phyloP scores from a whole-genome alignment of 2,888 invertebrate species.

The Trachelus troglodyta region DNA sequence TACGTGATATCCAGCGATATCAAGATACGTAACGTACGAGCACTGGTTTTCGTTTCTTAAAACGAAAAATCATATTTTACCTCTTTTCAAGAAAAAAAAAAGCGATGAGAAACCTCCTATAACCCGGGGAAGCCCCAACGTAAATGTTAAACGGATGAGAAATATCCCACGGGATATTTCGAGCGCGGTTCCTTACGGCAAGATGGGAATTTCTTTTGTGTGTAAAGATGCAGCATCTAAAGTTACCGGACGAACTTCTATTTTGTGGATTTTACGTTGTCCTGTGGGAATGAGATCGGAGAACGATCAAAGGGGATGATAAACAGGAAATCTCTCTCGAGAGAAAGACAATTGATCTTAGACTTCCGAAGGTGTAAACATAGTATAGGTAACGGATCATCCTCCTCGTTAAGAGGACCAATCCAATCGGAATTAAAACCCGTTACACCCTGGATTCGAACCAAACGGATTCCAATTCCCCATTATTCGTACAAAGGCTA shows the following conservation, averaged over 20 bases:
- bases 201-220: background rate
- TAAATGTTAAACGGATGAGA: background rate
- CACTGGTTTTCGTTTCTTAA: too few relatives aligned
- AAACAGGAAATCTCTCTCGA: background rate
- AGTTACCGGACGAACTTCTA: background rate
- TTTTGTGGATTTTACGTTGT: background rate
- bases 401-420: background rate
- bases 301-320: background rate
- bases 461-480: background rate
- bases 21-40: background rate
- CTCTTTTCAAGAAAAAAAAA: background rate
- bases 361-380: background rate
- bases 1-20: background rate
- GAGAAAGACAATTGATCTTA: background rate
- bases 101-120: background rate
- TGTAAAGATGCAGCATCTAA: background rate
- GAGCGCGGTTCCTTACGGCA: background rate
- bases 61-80: too few relatives aligned
- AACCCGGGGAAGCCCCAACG: background rate
- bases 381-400: background rate
- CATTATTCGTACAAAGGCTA: background rate
- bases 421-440: background rate
- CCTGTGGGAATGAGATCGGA: background rate
- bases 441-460: background rate
- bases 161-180: background rate